Conservation (phyloP, 2,113 vertebrate genomes). For the Hepsetus odoe region DNA sequence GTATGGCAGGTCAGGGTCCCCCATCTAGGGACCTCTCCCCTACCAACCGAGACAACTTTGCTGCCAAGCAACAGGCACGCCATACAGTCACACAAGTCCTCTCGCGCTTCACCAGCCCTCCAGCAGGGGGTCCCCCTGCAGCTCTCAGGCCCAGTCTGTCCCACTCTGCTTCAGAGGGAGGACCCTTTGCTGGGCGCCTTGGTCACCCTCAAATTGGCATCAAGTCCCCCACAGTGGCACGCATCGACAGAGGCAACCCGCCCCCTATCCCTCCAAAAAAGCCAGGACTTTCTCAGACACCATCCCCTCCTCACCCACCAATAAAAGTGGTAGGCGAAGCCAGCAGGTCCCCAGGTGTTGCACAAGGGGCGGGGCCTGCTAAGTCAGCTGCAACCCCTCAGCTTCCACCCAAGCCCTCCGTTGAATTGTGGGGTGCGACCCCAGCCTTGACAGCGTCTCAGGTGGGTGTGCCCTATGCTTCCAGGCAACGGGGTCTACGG, state of each 20-base stretch:
- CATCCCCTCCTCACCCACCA: constrained; percentile 90
- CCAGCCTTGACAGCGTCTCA: constrained; percentile 97
- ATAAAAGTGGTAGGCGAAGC: constrained; percentile 88
- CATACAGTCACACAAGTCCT: constrained; percentile 97
- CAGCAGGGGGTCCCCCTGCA: constrained; percentile 65
- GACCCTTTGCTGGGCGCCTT: constrained; percentile 78
- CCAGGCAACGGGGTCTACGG: constrained; percentile 79
- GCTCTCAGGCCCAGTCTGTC: constrained; percentile 75
- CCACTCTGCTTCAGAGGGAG: constrained; percentile 79
- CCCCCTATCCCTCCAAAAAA: constrained; percentile 99
- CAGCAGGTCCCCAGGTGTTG: constrained; percentile 81
- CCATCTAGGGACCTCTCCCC: constrained; percentile 92
- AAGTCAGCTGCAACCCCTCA: constrained; percentile 84
- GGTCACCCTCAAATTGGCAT: constrained; percentile 77
- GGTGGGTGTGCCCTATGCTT: constrained; percentile 89
- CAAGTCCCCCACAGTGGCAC: constrained; percentile 86
- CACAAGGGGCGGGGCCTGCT: constrained; percentile 76
- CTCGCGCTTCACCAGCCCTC: constrained; percentile 92
- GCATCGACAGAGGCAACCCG: constrained; percentile 96
- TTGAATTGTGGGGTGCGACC: constrained; percentile 91
- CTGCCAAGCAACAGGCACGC: constrained; percentile 92
- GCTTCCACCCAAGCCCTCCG: constrained; percentile 96
- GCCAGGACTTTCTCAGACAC: constrained; percentile 95
- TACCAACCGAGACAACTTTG: constrained; percentile 90
- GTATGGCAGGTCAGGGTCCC: constrained; percentile 87